Evolutionary conservation across 2,113 vertebrate species (phyloP), one percentile per base, ranked within the genome.

Genomic region (Crotophaga sulcirostris): DNA sequence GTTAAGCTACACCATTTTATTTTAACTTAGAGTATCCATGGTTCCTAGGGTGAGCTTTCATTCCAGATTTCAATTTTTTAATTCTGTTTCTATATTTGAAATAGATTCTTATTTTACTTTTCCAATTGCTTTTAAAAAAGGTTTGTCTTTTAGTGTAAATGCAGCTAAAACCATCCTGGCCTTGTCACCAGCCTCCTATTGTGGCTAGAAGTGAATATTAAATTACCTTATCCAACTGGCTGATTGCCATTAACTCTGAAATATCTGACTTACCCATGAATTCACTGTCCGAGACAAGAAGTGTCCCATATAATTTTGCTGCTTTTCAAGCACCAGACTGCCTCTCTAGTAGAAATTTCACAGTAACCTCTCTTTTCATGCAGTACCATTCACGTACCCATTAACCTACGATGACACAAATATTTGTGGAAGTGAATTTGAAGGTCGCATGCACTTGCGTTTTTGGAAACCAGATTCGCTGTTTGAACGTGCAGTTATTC

Each of bases 141-240:
- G 29, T 52, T 74, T 38, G 13, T 51, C 40, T 96, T 94, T 91
- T 89, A 95, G 93, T 42, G 42, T 60, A 84, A 93, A 84, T 87
- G 84, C 70, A 95, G 96, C 95, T 93, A 95, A 96, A 98, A 95
- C 92, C 69, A 90, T 85, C 18, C 82, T 77, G 83, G 60, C 85
- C 96, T 93, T 95, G 73, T 97, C 96, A 96, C 64, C 76, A 93
- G 93, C 96, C 97, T 95, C 89, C 87, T 60, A 29, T 26, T 96
- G 91, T 93, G 97, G 94, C 81, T 85, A 83, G 93, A 94, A 97
- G 90, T 93, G 96, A 93, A 67, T 87, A 68, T 96, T 60, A 60
- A 67, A 74, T 77, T 49, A 36, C 68, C 45, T 58, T 40, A 34
- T 73, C 90, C 73, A 54, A 11, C 78, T 97, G 97, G 96, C 97